Base-by-base conservation (phyloP, 2,797 vertebrate species). In the Neoniphon sammara region DNA sequence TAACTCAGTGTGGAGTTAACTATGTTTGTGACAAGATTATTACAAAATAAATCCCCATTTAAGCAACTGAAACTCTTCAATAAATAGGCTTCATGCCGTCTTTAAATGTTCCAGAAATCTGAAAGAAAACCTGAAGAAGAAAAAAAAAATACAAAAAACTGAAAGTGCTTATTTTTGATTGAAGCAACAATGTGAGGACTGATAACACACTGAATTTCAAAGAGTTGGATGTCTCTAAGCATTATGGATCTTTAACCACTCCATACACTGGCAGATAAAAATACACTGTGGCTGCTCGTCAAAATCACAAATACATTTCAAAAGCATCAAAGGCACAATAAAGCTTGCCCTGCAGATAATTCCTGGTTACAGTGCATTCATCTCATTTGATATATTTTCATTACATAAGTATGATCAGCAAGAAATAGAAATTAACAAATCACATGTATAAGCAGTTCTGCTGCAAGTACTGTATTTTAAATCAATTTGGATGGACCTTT, bases 251-350 rank as follows among this genome's bases (percentile, higher is more conserved):
- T 14, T 10, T 64, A 10, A 23, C 44, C 44, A 27, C 44, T 58
- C 23, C 23, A 20, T 20, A 20, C 12, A 42, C 21, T 30, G 57
- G 17, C 4, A 56, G 39, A 18, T 57, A 31, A 57, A 57, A 57
- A 68, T 57, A 47, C 30, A 68, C 53, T 1, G 53, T 9, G 8
- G 27, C 17, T 56, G 58, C 56, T 30, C 47, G 20, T 4, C 39
- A 49, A 6, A 58, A 59, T 36, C 42, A 23, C 7, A 50, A 49
- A 57, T 49, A 36, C 30, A 36, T 31, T 69, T 34, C 27, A 49
- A 59, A 58, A 9, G 47, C 46, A 60, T 25, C 9, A 60, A 52
- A 70, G 57, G 36, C 50, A 46, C 39, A 47, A 46, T 47, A 54
- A 55, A 55, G 5, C 11, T 46, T 34, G 50, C 39, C 36, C 69